Evolutionary conservation across 2,113 vertebrate genomes (phyloP), one percentile per base, ranked within the genome.

Genomic region (Leptosomus discolor): DNA sequence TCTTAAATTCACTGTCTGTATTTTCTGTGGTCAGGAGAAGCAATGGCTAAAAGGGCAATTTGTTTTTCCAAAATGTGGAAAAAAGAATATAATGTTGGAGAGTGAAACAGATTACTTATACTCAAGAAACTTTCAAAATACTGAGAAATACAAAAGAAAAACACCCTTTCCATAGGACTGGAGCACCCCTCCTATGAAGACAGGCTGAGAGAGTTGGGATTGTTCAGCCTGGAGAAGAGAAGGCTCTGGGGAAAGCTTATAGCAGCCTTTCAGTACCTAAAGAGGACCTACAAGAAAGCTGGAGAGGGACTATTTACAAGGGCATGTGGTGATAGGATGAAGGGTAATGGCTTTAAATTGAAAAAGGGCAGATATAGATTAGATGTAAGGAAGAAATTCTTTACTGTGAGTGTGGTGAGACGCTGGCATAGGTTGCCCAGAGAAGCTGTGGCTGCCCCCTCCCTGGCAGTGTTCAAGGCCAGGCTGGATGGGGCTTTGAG

Each of bases 11-110:
- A 88, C 80, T 74, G n/a, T 87, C 88, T 78, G 43, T 68, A 48
- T 92, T 53, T 94, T 85, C 67, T 67, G 57, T 74, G 74, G 92
- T 94, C 84, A 85, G 84, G 73, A 81, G 95, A 95, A 97, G 46
- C 75, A 88, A 11, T 23, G 51, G 51, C 88, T 97, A 85, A 93
- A 91, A 97, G 93, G 34, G 61, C 51, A 96, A 91, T 95, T 97
- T 85, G 48, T 94, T 97, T 98, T 98, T 93, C 96, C 93, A 83
- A 97, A 95, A 77, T 88, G 60, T 91, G 92, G 94, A 97, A 95
- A 90, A 97, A 90, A 97, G 86, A 81, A 39, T 94, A 61, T 80
- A 76, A 86, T 89, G 80, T 95, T 96, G 88, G 76, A 76, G 83
- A 93, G 86, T 95, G 96, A 96, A 97, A 43, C 71, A 92, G 78